Base-by-base conservation (phyloP, 1,140 invertebrate genomes). In the Temnothorax nylanderi region DNA sequence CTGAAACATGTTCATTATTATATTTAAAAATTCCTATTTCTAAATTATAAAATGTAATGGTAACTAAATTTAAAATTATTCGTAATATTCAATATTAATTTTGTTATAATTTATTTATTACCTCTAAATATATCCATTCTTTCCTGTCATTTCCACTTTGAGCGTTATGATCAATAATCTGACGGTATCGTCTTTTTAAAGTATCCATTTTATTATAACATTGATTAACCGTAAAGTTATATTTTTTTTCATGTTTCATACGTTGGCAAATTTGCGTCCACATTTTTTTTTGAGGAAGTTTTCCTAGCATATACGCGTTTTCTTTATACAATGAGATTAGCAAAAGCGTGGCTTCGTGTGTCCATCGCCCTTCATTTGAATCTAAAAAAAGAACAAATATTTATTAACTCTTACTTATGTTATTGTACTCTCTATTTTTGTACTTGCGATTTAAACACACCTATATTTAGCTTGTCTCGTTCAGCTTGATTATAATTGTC, bases 111-210 rank as follows among this genome's bases (percentile, higher is more conserved):
- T 32, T 58, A 58, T 44, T 76, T 60, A 60, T 44, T 76, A 76
- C 54, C 2, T 58, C 51, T 44, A 75, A 75, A 58, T 75, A 75
- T 58, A 75, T 75, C 72, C 72, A 75, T 44, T 75, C 37, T 58
- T 75, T 75, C 7, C 54, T 60, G 13, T 58, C 37, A 58, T 75
- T 75, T 58, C 11, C 34, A 58, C 72, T 75, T 58, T 75, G 54
- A 41, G 54, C 72, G 4, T 75, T 75, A 26, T 60, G 54, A 10
- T 75, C 72, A 8, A 75, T 4, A 41, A 75, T 41, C 5, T 75
- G 32, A 49, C 74, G 34, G 5, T 76, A 76, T 4, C 37, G n/a
- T 60, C 74, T 41, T 58, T 76, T 60, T 32, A 76, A 41, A 21
- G 51, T 41, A 16, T 76, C 54, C 51, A 76, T 76, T 76, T 76